These are phyloP conservation scores for Enteromius paludinosus DNA, from an alignment of 2,797 vertebrate species.

Conservation along the genomic window DNA sequence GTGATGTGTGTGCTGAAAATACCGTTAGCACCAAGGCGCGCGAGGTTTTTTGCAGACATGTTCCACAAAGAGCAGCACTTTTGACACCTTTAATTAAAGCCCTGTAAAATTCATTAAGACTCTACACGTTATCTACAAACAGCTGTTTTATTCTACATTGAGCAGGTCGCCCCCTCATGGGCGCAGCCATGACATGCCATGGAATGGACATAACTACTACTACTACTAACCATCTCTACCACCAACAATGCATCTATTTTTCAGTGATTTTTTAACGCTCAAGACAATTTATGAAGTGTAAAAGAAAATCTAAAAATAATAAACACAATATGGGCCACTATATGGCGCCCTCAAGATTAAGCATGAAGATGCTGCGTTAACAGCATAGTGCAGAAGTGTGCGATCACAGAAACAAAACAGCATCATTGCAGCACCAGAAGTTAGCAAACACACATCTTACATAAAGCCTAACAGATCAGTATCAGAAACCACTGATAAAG, in stretches of 20 bases:
- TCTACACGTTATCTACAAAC: neutral
- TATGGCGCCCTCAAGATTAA: neutral
- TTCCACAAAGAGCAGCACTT: neutral
- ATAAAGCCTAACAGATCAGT: neutral
- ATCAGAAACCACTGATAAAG: neutral
- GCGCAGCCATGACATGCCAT: neutral
- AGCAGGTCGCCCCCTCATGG: conserved; percentile 22
- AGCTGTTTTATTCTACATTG: neutral
- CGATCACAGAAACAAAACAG: neutral
- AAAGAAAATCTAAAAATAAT: neutral
- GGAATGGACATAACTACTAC: neutral
- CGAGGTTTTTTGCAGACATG: neutral
- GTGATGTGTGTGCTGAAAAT: neutral
- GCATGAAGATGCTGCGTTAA: neutral
- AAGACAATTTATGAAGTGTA: neutral
- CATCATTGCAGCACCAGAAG: neutral
- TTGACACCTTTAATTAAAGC: neutral
- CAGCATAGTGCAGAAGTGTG: neutral
- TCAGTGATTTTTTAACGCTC: neutral
- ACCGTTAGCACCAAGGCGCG: neutral
- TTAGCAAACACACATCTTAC: neutral
- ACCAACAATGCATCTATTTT: neutral
- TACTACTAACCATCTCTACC: neutral
- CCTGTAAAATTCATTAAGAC: neutral
- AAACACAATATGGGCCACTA: neutral